A percentile compares a stretch with the other conserved stretches of the same genome.
These are phyloP conservation scores for Holcopasites calliopsidis DNA, from an alignment of 1,140 invertebrate species.

Conservation along the genomic window DNA sequence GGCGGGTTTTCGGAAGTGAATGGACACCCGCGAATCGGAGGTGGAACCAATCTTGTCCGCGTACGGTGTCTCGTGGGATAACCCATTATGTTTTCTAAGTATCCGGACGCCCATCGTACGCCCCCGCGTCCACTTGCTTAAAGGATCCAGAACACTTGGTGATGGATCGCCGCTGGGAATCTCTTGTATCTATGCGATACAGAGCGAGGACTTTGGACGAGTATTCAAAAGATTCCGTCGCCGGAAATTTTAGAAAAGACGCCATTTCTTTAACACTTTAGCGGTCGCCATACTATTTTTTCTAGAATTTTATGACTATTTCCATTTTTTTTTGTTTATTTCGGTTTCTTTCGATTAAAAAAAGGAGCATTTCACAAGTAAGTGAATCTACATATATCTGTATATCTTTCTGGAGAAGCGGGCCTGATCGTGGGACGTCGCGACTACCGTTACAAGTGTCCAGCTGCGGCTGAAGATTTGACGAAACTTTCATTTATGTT, in stretches of 20 bases:
- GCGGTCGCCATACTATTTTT: too few species aligned
- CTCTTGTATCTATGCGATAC: neutral
- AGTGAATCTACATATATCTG: neutral
- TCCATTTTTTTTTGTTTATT: too few species aligned
- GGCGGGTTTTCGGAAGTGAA: conserved; percentile 69
- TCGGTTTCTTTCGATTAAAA: too few species aligned
- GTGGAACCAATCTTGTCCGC: conserved; percentile 62
- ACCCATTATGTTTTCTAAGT: conserved; percentile 51
- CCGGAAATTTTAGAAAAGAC: neutral
- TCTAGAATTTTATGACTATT: too few species aligned
- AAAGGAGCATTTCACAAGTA: too few species aligned
- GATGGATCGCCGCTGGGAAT: conserved; percentile 66
- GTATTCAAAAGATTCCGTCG: neutral
- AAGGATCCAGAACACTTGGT: conserved; percentile 36
- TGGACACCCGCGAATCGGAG: conserved; percentile 67
- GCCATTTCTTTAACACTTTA: too few species aligned
- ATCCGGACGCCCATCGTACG: conserved; percentile 6
- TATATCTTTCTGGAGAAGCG: neutral
- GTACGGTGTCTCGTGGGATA: conserved; percentile 47
- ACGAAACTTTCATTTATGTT: conserved; percentile 69
- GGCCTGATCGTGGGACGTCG: neutral
- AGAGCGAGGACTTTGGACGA: neutral
- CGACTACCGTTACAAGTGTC: conserved; percentile 18
- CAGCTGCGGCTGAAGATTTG: conserved; percentile 31
- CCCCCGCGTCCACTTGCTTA: neutral